phyloP scores from a whole-genome alignment of 2,113 vertebrate species.

The Picathartes gymnocephalus region DNA sequence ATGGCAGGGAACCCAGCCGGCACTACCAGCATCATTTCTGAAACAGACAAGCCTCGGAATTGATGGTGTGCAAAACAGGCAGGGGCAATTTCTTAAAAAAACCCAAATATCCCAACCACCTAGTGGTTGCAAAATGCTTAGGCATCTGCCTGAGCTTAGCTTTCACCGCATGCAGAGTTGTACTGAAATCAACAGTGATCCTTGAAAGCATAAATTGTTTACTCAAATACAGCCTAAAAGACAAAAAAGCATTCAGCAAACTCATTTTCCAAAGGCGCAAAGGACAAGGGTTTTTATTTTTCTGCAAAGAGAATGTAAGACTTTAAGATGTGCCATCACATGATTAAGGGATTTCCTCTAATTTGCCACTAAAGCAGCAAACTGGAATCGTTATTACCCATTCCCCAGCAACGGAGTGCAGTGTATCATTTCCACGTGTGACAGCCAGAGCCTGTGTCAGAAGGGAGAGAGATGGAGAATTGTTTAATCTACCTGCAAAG shows the following conservation, averaged over 20 bases:
- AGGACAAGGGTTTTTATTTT: neutral
- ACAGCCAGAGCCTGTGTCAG: neutral
- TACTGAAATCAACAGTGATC: neutral
- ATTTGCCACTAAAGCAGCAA: neutral
- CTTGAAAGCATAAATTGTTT: neutral
- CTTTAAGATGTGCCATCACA: neutral
- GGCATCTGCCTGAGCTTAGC: neutral
- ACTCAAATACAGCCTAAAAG: neutral
- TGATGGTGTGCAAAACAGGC: neutral
- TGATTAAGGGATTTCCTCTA: neutral
- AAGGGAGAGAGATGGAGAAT: neutral
- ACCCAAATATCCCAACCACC: neutral
- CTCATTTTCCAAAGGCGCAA: neutral
- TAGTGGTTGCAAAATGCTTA: neutral
- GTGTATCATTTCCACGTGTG: fast-evolving
- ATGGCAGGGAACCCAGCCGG: neutral
- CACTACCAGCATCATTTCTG: neutral
- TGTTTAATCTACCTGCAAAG: neutral
- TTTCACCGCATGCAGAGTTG: neutral
- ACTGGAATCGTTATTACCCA: fast-evolving
- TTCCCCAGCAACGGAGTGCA: neutral
- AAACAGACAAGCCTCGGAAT: neutral
- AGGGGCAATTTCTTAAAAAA: neutral
- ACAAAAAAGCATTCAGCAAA: neutral
- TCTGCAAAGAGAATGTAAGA: neutral